Conservation (phyloP, 2,888 invertebrate genomes). For the Heliconius ismenius region DNA sequence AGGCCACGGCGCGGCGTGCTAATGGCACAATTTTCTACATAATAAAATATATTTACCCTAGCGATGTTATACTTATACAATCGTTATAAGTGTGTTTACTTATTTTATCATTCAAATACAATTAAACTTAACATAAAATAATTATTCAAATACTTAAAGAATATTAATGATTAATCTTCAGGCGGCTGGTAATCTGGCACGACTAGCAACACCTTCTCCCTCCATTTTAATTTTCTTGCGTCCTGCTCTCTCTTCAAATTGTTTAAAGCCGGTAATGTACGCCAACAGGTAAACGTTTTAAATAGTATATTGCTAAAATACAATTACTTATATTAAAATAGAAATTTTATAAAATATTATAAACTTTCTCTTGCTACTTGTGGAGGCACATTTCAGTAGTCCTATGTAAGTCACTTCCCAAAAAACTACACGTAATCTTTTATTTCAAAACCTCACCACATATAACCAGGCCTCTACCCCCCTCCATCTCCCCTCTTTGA, state of each 20-base stretch:
- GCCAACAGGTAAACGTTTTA: constrained; percentile 81
- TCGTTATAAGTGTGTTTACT: too few relatives aligned
- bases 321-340: neutral
- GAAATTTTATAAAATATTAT: neutral
- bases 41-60: too few relatives aligned
- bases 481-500: too few relatives aligned
- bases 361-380: neutral
- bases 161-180: constrained; percentile 58
- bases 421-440: too few relatives aligned
- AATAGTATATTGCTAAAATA: constrained; percentile 65
- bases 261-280: constrained; percentile 84
- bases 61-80: too few relatives aligned
- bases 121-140: neutral
- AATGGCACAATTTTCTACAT: too few relatives aligned
- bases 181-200: constrained; percentile 86
- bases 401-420: too few relatives aligned
- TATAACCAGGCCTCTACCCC: too few relatives aligned
- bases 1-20: too few relatives aligned
- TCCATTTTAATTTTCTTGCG: constrained; percentile 85
- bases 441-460: too few relatives aligned
- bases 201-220: constrained; percentile 86
- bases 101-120: neutral
- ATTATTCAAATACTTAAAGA: neutral
- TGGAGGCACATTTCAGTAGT: neutral
- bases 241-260: constrained; percentile 85